These are phyloP conservation scores for Lophochroa leadbeateri DNA, from an alignment of 2,113 vertebrate species.

Conservation along the genomic window DNA sequence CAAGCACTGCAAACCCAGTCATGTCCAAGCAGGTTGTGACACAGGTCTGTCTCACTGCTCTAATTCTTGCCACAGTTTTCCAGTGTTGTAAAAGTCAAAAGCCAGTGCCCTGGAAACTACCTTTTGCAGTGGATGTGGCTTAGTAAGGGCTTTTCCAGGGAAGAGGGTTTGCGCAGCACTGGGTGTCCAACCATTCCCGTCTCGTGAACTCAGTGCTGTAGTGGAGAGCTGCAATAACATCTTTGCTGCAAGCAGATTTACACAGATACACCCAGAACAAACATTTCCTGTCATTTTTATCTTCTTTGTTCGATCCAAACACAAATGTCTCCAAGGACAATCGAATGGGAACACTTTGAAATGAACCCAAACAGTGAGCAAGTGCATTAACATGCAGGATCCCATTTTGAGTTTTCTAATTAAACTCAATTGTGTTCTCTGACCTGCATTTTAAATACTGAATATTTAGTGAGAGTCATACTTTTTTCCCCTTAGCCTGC, in stretches of 20 bases:
- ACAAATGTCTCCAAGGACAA: constrained; percentile 62
- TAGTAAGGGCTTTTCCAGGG: not conserved
- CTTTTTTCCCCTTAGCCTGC: not conserved
- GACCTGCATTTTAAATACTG: constrained; percentile 51
- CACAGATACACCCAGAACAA: constrained; percentile 66
- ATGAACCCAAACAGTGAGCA: constrained; percentile 43
- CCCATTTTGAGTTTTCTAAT: constrained; percentile 46
- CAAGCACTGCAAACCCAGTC: not conserved
- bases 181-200: not conserved
- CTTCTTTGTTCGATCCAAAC: constrained; percentile 53
- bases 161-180: not conserved
- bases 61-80: not conserved
- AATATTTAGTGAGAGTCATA: constrained; percentile 43
- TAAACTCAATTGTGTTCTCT: constrained; percentile 43
- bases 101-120: not conserved
- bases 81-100: not conserved
- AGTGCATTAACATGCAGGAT: constrained; percentile 55
- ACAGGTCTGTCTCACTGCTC: not conserved
- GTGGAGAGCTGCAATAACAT: constrained; percentile 19
- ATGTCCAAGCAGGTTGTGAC: not conserved
- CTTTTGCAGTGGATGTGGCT: not conserved
- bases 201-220: not conserved
- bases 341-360: constrained; percentile 51
- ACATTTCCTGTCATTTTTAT: constrained; percentile 71
- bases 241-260: constrained; percentile 45